Conservation (phyloP, 2,797 vertebrate species). For the Cercopithecus mitis region DNA sequence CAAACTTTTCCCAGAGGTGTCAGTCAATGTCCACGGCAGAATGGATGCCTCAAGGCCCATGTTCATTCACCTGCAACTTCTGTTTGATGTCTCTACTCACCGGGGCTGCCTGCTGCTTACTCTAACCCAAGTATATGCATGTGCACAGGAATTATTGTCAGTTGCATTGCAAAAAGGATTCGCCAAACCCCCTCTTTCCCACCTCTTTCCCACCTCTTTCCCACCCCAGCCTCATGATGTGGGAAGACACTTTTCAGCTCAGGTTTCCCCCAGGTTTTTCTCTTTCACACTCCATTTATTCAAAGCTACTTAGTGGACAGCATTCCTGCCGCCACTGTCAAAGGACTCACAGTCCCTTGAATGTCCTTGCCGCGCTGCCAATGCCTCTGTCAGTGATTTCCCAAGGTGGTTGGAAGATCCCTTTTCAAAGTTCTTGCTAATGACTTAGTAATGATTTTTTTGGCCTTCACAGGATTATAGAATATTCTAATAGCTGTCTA, state of each 20-base stretch:
- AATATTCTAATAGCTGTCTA: not conserved
- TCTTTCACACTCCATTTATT: not conserved
- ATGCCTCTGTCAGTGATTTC: not conserved
- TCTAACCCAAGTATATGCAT: too few relatives aligned
- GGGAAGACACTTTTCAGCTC: not conserved
- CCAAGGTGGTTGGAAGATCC: not conserved
- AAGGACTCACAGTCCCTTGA: too few relatives aligned
- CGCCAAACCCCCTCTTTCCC: not conserved
- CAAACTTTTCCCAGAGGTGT: not conserved
- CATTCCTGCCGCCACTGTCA: not conserved
- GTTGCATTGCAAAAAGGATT: not conserved
- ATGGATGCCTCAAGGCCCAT: too few relatives aligned
- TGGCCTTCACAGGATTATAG: not conserved
- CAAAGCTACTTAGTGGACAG: not conserved
- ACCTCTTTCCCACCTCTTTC: not conserved
- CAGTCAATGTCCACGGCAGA: not conserved
- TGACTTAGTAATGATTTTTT: not conserved
- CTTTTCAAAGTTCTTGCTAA: not conserved
- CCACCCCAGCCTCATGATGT: too few relatives aligned
- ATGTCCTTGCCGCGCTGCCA: not conserved
- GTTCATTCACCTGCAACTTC: too few relatives aligned
- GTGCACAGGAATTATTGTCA: not conserved
- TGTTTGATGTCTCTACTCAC: not conserved
- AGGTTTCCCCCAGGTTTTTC: not conserved
- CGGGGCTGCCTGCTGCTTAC: not conserved